Evolutionary conservation across 2,113 vertebrate species (phyloP).

Genomic region (Laterallus jamaicensis): DNA sequence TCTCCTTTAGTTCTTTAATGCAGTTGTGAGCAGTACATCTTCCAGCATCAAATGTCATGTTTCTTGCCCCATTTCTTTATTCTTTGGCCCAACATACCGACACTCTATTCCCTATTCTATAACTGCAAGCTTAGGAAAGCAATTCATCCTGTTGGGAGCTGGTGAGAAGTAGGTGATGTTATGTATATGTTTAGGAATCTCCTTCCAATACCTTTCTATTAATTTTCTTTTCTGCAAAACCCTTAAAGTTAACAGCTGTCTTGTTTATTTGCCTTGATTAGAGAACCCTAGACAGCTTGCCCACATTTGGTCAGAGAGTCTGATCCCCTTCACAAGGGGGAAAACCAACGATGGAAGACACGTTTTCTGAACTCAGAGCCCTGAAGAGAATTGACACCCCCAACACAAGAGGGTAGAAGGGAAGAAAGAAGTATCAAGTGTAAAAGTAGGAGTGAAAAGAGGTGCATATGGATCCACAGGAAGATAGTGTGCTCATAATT

Average conservation of each 20-base stretch:
- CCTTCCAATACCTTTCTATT: not conserved
- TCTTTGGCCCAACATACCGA: not conserved
- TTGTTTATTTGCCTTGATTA: slow-evolving; percentile 15
- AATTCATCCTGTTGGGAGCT: not conserved
- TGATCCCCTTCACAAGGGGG: not conserved
- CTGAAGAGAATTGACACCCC: not conserved
- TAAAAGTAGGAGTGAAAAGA: not conserved
- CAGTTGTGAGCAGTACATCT: not conserved
- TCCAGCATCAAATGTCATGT: not conserved
- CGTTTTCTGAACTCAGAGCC: not conserved
- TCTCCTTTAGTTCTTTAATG: not conserved
- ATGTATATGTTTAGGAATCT: not conserved
- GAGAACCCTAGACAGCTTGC: not conserved
- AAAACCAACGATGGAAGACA: not conserved
- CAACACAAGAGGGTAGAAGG: not conserved
- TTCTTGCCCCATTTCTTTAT: not conserved
- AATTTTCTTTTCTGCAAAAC: not conserved
- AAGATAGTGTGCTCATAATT: not conserved
- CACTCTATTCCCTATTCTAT: not conserved
- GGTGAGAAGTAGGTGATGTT: not conserved
- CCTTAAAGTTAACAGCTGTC: not conserved
- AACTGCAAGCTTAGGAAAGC: not conserved
- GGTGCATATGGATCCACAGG: not conserved
- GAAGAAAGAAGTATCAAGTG: not conserved
- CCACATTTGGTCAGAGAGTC: not conserved